Evolutionary conservation across 2,888 invertebrate species (phyloP), one percentile per base, ranked within the genome.

Genomic region (Netelia inedita): DNA sequence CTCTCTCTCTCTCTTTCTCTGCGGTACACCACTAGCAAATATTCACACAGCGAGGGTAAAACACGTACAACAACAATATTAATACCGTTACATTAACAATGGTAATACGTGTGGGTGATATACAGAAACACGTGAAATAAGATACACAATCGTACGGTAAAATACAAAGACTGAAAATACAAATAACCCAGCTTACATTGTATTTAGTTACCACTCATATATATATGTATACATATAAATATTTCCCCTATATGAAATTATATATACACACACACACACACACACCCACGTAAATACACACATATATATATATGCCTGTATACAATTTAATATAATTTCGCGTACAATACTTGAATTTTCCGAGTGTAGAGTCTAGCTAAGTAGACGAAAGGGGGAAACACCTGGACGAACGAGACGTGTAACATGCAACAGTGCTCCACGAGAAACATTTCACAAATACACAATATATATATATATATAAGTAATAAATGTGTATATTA

Each of bases 401-500:
- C 65, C 79, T 72, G 72, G 79, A 79, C 21, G 55, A 74, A 74
- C 69, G 35, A 55, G 35, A 23, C 23, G 43, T 63, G 43, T 10
- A 61, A 71, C 14, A 59, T 78, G 50, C 76, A 61, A 61, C 59
- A 28, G 50, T 46, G 14, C 14, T 14, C 10, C 11, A 11, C 28
- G 14, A 66, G 65, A 57, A 76, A 41, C n/a, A 35, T n/a, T 59
- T 21, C 9, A 59, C 19, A 10, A 2, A n/a, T 9, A 10, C 3
- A 28, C 2, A 28, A 28, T 5, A 28, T 5, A 0, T 5, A 28
- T 28, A 28, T 28, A 46, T 46, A 10, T 10, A 46, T 46, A 10
- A 41, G 9, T 41, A 41, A 41, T 6, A 41, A 41, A 9, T 41
- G 41, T 41, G 5, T 6, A 3, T 3, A 46, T 14, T 8, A 46